Conservation (phyloP, 2,113 vertebrate genomes). For the Platichthys flesus region DNA sequence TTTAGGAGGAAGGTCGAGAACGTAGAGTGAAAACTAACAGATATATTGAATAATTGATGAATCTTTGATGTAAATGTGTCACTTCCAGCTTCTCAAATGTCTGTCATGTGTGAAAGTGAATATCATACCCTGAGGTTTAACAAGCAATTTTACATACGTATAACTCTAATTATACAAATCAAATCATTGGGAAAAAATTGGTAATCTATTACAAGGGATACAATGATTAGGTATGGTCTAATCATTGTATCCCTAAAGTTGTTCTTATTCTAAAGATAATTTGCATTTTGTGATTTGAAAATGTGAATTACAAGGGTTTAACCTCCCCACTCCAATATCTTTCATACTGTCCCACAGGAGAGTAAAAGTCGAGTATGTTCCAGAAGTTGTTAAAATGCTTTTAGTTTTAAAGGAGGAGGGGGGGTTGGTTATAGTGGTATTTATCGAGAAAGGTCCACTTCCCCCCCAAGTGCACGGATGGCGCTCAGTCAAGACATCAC, state of each 20-base stretch:
- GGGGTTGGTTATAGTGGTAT: neutral
- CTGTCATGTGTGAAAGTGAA: too few species aligned
- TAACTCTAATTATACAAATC: neutral
- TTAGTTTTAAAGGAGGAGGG: neutral
- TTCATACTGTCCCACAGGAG: neutral
- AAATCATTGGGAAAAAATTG: neutral
- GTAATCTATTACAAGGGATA: too few species aligned
- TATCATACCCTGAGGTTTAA: too few species aligned
- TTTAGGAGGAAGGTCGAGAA: too few species aligned
- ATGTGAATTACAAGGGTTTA: neutral
- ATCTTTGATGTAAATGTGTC: too few species aligned
- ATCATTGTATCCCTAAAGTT: too few species aligned
- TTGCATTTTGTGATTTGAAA: too few species aligned
- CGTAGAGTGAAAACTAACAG: too few species aligned
- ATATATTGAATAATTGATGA: too few species aligned
- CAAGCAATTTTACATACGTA: neutral
- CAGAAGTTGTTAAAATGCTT: constrained; percentile 3
- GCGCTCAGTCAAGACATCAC: constrained; percentile 24
- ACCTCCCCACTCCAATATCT: neutral
- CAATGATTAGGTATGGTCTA: too few species aligned
- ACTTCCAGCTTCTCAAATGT: too few species aligned
- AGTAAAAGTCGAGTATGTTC: constrained; percentile 2
- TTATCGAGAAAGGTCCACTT: constrained; percentile 12
- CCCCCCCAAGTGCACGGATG: constrained; percentile 37
- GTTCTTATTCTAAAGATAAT: neutral